phyloP scores from a whole-genome alignment of 2,113 vertebrate species.

The Diadophis punctatus region DNA sequence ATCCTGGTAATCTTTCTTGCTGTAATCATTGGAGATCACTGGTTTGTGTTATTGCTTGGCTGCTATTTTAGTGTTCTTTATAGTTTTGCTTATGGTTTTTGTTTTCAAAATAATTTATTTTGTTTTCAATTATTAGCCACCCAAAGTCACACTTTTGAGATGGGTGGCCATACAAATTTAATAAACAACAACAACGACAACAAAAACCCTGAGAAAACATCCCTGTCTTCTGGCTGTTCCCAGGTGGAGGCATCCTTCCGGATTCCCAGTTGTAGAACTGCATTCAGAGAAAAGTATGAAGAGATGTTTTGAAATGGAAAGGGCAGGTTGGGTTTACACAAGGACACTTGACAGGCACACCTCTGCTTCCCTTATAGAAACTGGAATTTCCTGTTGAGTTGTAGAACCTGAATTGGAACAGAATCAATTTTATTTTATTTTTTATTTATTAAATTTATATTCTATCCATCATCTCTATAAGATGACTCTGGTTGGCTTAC shows the following conservation, averaged over 20 bases:
- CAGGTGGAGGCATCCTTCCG: not conserved
- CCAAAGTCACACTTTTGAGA: not conserved
- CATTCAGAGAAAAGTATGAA: not conserved
- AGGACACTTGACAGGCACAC: not conserved
- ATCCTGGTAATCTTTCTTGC: not conserved
- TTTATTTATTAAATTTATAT: not conserved
- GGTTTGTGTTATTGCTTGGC: not conserved
- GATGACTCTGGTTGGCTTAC: not conserved
- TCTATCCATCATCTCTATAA: not conserved
- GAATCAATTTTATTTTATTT: not conserved
- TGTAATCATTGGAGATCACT: not conserved
- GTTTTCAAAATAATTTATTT: not conserved
- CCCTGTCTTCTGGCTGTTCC: not conserved
- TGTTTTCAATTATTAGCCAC: not conserved
- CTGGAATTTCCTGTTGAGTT: not conserved
- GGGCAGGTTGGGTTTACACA: not conserved
- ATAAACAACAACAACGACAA: not conserved
- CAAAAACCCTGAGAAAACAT: not conserved
- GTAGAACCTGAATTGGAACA: not conserved
- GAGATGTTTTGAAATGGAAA: not conserved
- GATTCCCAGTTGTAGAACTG: not conserved
- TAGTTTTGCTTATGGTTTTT: not conserved
- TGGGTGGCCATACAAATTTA: not conserved
- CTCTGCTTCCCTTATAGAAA: not conserved
- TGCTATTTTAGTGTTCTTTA: not conserved